Evolutionary conservation across 2,888 invertebrate genomes (phyloP), one percentile per base, ranked within the genome.

Genomic region (Chrysolina haemoptera): DNA sequence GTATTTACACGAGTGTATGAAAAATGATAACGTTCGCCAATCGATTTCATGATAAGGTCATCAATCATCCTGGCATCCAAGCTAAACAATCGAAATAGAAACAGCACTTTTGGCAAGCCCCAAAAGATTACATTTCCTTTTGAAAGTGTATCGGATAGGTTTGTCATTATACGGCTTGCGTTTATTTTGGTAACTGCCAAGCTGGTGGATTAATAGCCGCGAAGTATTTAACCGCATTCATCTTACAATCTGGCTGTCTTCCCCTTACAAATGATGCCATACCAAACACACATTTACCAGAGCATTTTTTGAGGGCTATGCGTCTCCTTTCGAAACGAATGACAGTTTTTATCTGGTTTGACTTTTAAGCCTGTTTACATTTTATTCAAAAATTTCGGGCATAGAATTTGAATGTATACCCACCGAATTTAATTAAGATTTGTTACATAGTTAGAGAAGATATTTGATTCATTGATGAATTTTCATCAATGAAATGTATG

Each of bases 141-240:
- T 43, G 48, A 66, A 67, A 70, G 55, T 48, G 70, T 76, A 75
- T 68, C 75, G 71, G 66, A 68, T 67, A 71, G 76, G 75, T 73
- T 74, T 76, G 76, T 79, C 77, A 74, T 75, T 79, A 68, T 68
- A 68, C 70, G 65, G 66, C 62, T 73, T 68, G 68, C 68, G 74
- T 82, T 82, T 87, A 87, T 87, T 87, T 87, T 82, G 70, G 86
- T 86, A 84, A 79, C 85, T 85, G 86, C 84, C 86, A 86, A 78
- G 75, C 71, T 63, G 69, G 69, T 82, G 83, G 82, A 87, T 87
- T 87, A 86, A 87, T 87, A 86, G 86, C 85, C 82, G 77, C 79
- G 72, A 85, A 85, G 82, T 85, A 87, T 86, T 85, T 84, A 81
- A 84, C 79, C 84, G 81, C 87, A 86, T 87, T 81, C 81, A 84